A percentile compares a stretch with the other conserved stretches of the same genome.
Evolutionary conservation across 2,113 vertebrate genomes (phyloP).

Genomic region (Callithrix jacchus): DNA sequence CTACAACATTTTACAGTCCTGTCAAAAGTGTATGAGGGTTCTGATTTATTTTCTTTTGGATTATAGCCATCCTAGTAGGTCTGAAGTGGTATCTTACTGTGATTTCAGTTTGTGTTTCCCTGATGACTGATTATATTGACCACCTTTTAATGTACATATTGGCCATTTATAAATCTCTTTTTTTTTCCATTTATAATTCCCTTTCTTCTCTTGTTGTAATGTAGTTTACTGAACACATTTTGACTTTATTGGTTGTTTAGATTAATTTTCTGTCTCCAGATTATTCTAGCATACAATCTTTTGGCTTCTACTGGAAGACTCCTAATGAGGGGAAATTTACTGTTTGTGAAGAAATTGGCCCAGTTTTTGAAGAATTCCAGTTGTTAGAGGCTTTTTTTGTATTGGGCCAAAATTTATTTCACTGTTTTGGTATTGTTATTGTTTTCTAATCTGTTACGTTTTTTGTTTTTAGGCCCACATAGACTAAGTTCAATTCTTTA

Average conservation of each 20-base stretch:
- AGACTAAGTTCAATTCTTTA: neutral
- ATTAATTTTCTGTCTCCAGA: neutral
- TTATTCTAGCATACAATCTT: neutral
- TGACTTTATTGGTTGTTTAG: neutral
- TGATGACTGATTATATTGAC: neutral
- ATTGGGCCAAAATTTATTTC: neutral
- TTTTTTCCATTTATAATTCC: neutral
- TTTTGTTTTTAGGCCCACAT: neutral
- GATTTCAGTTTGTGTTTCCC: neutral
- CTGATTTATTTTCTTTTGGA: neutral
- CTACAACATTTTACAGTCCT: neutral
- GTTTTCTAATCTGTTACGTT: neutral
- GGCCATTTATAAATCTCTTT: neutral
- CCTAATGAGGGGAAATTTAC: neutral
- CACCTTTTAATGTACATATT: neutral
- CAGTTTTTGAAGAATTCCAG: neutral
- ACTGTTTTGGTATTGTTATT: neutral
- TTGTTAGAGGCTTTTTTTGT: neutral
- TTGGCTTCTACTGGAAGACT: neutral
- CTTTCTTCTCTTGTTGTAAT: neutral
- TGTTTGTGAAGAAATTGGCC: constrained; percentile 7
- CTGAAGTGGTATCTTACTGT: neutral
- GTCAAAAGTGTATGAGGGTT: neutral
- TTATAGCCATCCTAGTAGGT: neutral
- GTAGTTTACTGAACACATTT: no score